phyloP scores from a whole-genome alignment of 2,113 vertebrate species.

The Ellobius talpinus region DNA sequence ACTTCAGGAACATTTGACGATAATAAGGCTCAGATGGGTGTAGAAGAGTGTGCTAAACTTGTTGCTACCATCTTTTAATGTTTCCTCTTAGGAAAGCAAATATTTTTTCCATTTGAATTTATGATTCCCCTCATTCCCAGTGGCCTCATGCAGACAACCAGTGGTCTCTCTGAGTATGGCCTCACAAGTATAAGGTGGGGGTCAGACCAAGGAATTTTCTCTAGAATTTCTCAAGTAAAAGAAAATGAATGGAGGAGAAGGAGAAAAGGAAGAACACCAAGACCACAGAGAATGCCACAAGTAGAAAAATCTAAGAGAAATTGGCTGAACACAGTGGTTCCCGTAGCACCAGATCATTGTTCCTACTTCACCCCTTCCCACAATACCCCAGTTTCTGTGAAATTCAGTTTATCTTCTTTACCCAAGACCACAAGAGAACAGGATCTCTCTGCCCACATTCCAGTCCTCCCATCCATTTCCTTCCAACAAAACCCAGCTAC shows the following conservation, averaged over 20 bases:
- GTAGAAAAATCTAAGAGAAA: slow-evolving; percentile 92
- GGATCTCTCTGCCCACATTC: slow-evolving; percentile 69
- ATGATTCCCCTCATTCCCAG: slow-evolving; percentile 98
- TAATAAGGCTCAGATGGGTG: slow-evolving; percentile 95
- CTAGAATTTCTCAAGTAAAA: slow-evolving; percentile 91
- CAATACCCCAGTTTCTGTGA: slow-evolving; percentile 70
- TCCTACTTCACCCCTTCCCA: slow-evolving; percentile 78
- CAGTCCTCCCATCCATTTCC: slow-evolving; percentile 53
- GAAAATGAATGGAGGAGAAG: slow-evolving; percentile 95
- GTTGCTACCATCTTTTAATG: slow-evolving; percentile 97
- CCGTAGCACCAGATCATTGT: slow-evolving; percentile 71
- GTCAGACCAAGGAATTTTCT: slow-evolving; percentile 97
- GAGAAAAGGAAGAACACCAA: slow-evolving; percentile 94
- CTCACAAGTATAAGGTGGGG: slow-evolving; percentile 94
- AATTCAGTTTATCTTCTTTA: slow-evolving; percentile 75
- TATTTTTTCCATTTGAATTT: slow-evolving; percentile 97
- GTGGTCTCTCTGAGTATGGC: slow-evolving; percentile 93
- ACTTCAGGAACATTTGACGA: slow-evolving; percentile 97
- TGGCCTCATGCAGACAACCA: slow-evolving; percentile 96
- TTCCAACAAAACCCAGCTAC: slow-evolving; percentile 80
- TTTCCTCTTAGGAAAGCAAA: slow-evolving; percentile 97
- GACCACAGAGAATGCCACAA: slow-evolving; percentile 93
- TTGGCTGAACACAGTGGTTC: slow-evolving; percentile 90
- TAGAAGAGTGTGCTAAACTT: slow-evolving; percentile 98
- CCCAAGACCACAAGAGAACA: slow-evolving; percentile 70